phyloP scores from a whole-genome alignment of 1,140 invertebrate species.

The Lineus longissimus region DNA sequence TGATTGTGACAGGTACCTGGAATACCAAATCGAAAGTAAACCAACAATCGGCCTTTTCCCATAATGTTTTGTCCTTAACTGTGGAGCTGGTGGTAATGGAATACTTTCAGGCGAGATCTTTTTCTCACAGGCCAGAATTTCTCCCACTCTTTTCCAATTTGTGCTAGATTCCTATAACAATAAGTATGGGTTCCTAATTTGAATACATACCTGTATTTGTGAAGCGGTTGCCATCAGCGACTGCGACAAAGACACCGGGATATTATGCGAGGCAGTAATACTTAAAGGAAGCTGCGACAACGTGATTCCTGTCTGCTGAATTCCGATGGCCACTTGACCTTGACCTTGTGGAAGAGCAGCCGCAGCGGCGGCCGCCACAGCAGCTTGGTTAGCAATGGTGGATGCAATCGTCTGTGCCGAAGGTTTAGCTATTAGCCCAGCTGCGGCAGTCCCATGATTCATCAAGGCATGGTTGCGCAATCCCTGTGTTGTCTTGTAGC shows the following conservation, averaged over 20 bases:
- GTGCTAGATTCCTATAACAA: too few relatives aligned
- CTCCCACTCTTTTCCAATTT: too few relatives aligned
- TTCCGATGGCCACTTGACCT: neutral
- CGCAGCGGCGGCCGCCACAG: neutral
- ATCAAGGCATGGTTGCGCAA: slow-evolving; percentile 63
- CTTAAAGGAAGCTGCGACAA: neutral
- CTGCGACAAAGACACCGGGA: neutral
- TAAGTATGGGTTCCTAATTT: too few relatives aligned
- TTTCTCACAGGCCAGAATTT: too few relatives aligned
- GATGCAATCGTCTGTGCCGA: too few relatives aligned
- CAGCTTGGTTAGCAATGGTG: neutral
- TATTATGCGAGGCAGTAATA: neutral
- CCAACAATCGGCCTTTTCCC: too few relatives aligned
- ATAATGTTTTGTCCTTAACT: too few relatives aligned
- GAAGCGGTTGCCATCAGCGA: neutral
- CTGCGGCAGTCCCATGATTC: slow-evolving; percentile 28
- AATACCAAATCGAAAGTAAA: too few relatives aligned
- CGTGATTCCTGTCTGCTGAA: neutral
- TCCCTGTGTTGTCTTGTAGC: slow-evolving; percentile 72
- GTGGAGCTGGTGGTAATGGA: too few relatives aligned
- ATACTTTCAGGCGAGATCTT: too few relatives aligned
- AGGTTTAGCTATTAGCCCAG: too few relatives aligned
- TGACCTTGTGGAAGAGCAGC: neutral
- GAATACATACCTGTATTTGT: neutral
- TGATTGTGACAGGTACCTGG: too few relatives aligned